Percentiles rank a stretch among this genome's conserved stretches.
Conservation (phyloP, 2,797 vertebrate species). For the Xerus rutilus region DNA sequence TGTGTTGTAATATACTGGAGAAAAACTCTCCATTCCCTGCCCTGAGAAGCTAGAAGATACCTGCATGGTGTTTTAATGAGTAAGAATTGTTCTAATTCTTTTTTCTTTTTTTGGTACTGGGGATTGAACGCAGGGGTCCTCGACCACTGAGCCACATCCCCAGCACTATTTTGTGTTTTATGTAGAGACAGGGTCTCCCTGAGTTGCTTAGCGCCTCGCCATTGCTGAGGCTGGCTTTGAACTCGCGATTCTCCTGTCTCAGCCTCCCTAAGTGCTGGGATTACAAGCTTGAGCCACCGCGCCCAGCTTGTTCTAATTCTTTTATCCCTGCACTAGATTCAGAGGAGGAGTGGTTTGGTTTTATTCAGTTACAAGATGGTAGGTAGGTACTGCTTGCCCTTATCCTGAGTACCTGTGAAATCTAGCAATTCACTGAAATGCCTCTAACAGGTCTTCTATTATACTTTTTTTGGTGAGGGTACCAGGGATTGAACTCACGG, state of each 20-base stretch:
- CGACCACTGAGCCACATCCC: too few relatives aligned
- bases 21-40: not conserved
- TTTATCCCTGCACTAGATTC: not conserved
- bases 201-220: too few relatives aligned
- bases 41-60: not conserved
- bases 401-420: not conserved
- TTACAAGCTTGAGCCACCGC: too few relatives aligned
- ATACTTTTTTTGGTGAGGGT: not conserved
- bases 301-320: not conserved
- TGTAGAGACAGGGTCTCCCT: too few relatives aligned
- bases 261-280: too few relatives aligned
- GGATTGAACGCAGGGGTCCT: too few relatives aligned
- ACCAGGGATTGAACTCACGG: too few relatives aligned
- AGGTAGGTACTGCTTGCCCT: not conserved
- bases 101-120: not conserved
- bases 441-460: not conserved
- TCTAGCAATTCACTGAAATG: not conserved
- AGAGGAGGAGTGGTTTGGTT: not conserved
- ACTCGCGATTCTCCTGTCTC: too few relatives aligned
- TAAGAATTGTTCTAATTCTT: not conserved
- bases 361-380: not conserved
- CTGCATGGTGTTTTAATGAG: not conserved
- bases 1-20: not conserved
- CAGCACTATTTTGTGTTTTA: too few relatives aligned
- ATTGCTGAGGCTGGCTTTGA: too few relatives aligned